Base-by-base conservation (phyloP, 2,113 vertebrate species). In the Raphicerus campestris region DNA sequence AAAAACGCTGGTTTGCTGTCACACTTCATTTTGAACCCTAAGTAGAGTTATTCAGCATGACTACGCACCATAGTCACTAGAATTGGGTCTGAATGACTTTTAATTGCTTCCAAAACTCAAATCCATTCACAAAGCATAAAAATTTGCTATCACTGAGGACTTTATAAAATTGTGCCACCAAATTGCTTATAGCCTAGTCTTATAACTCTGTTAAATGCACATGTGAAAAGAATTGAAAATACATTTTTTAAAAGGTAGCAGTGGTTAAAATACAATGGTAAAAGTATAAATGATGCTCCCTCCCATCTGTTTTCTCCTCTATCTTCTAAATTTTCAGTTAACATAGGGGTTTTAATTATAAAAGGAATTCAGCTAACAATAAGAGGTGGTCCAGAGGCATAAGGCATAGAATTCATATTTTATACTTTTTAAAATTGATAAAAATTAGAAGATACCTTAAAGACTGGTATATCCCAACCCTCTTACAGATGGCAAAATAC, bases 111-210 rank as follows among this genome's bases (percentile, higher is more conserved):
- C 24, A 53, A 91, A 91, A 80, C 19, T 87, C 56, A 56, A 84
- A 63, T 60, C 22, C 30, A 84, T 58, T 96, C 58, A 96, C 66
- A 94, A 92, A 91, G 39, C 51, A 96, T 47, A 19, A 84, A 91
- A 77, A 39, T 85, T 77, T 86, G 42, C 63, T 47, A 35, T n/a
- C 51, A 47, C 5, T 63, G 35, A 88, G 9, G 39, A 35, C 19
- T 70, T 95, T 78, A 55, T 7, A 39, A 87, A 61, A 58, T 35
- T 35, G 3, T 77, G 15, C 77, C 91, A 56, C 6, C 91, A 87
- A 90, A 77, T 35, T 56, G 61, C 30, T 47, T 85, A 70, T 17
- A 61, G 45, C 30, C 55, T 60, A 3, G 45, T 58, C 4, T 51
- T 94, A 2, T 88, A 56, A 55, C 66, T 84, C n/a, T 87, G n/a